Conservation (phyloP, 2,113 vertebrate genomes). For the Nothobranchius furzeri region DNA sequence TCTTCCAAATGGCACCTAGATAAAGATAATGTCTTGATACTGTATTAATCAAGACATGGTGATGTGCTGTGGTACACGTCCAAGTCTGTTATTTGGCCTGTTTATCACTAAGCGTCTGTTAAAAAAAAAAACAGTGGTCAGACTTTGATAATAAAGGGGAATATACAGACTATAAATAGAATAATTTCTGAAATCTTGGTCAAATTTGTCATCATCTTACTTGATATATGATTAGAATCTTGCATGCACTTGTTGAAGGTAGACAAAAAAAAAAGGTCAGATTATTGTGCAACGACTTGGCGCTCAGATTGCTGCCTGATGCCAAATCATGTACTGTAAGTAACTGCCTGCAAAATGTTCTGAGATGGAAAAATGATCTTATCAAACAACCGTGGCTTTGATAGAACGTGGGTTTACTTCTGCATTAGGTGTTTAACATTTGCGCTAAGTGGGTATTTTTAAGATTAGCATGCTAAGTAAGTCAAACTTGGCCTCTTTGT, state of each 20-base stretch:
- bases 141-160: slow-evolving; percentile 8
- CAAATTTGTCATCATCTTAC: slow-evolving; percentile 51
- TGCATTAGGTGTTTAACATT: neutral
- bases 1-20: neutral
- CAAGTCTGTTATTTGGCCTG: neutral
- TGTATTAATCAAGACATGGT: no score
- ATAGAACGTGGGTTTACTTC: neutral
- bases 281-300: slow-evolving; percentile 68
- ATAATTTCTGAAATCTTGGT: slow-evolving; percentile 39
- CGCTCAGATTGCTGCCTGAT: slow-evolving; percentile 27
- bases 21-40: neutral
- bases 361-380: slow-evolving; percentile 16
- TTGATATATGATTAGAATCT: slow-evolving; percentile 50
- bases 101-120: neutral
- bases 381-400: neutral
- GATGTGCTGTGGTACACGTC: no score
- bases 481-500: slow-evolving; percentile 28
- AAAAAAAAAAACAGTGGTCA: neutral
- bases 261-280: slow-evolving; percentile 64
- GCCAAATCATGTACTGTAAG: slow-evolving; percentile 26
- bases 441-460: slow-evolving; percentile 17
- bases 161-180: slow-evolving; percentile 33
- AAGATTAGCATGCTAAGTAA: slow-evolving; percentile 7
- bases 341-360: slow-evolving; percentile 27
- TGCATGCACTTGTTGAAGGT: slow-evolving; percentile 46